Evolutionary conservation across 2,888 invertebrate genomes (phyloP), one percentile per base, ranked within the genome.

Genomic region (Cataglyphis cursor): DNA sequence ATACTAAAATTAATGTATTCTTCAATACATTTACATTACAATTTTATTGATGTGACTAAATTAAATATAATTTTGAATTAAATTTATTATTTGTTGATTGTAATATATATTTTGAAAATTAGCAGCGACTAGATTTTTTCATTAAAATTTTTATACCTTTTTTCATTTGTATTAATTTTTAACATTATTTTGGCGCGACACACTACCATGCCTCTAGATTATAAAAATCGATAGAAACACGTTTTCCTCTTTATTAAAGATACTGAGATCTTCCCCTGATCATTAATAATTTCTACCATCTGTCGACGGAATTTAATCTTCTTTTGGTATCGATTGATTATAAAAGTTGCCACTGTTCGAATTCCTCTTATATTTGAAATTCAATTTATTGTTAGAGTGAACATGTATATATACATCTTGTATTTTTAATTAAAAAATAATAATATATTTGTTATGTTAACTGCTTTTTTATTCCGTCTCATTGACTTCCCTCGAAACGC

Each of bases 301-400:
- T 78, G 44, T 57, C 18, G 59, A 41, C 61, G 1, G 48, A 61
- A 35, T 62, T 80, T 74, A 80, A 57, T 75, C 31, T 24, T 65
- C 54, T 24, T 41, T 41, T n/a, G 48, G 9, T 48, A 54, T 73
- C 24, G n/a, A 57, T 72, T 54, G 66, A 41, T n/a, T 59, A 9
- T 15, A 41, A 9, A 64, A 24, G 10, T 57, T 41, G n/a, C n/a
- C 28, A 28, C 48, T 64, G 48, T 64, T 48, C 18, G 18, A 21
- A 64, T 51, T 48, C 6, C 31, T 48, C 10, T 61, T 48, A 10
- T 8, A 15, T 35, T 75, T 24, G 35, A 31, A 31, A 75, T 31
- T 72, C 54, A 21, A 59, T 3, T 10, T 15, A 24, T 24, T 24
- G 24, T 24, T 24, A 6, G 8, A 35, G 1, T 35, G 2, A 35